Percentiles rank a stretch among this genome's conserved stretches.
Conservation (phyloP, 2,797 vertebrate genomes). For the Gouania willdenowi region DNA sequence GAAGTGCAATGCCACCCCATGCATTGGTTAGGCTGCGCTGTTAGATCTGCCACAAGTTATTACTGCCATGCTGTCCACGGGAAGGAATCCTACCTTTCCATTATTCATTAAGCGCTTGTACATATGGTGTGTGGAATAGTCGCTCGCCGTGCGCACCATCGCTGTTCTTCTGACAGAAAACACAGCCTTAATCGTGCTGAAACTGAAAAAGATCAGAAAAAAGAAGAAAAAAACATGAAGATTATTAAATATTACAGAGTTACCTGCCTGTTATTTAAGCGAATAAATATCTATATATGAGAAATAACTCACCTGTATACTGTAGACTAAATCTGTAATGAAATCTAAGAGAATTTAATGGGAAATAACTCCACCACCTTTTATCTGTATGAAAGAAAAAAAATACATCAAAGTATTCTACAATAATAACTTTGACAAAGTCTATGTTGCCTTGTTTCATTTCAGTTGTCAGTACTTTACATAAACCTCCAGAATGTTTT, state of each 20-base stretch:
- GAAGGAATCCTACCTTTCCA: constrained; percentile 32
- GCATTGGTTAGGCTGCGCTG: constrained; percentile 66
- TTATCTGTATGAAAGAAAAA: constrained; percentile 87
- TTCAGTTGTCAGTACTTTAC: constrained; percentile 74
- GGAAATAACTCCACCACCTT: constrained; percentile 86
- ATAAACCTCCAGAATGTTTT: too few species aligned
- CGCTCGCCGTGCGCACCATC: neutral
- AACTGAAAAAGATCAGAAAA: constrained; percentile 58
- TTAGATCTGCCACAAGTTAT: constrained; percentile 63
- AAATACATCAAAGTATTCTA: constrained; percentile 82
- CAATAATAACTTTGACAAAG: constrained; percentile 86
- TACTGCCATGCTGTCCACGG: constrained; percentile 49
- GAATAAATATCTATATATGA: constrained; percentile 83
- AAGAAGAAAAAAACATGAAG: constrained; percentile 62
- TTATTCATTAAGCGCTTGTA: constrained; percentile 64
- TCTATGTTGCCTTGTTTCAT: constrained; percentile 74
- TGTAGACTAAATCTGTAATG: constrained; percentile 87
- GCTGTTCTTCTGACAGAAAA: constrained; percentile 69
- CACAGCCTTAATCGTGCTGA: constrained; percentile 72
- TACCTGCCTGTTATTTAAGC: constrained; percentile 89
- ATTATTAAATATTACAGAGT: constrained; percentile 85
- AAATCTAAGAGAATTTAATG: constrained; percentile 84
- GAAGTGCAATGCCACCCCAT: constrained; percentile 49
- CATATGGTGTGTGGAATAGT: constrained; percentile 53
- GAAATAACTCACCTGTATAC: constrained; percentile 87